Base-by-base conservation (phyloP, 2,888 invertebrate genomes). In the Zhengitettix transpicula region DNA sequence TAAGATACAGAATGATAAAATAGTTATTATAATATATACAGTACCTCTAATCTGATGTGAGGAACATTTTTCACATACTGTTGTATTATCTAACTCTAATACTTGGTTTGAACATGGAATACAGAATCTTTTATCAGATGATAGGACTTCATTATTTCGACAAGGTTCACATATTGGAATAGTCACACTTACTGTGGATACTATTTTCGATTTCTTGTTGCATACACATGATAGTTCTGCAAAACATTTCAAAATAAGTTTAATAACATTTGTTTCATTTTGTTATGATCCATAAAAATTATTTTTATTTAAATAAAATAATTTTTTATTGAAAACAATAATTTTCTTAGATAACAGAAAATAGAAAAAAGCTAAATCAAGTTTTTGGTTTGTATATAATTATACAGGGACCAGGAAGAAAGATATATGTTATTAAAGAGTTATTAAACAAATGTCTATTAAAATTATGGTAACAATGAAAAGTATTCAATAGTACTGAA, bases 141-240 rank as follows among this genome's bases (percentile, higher is more conserved):
- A 72, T 16, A 71, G 68, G 12, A 70, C 65, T 62, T 69, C 67
- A 59, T 71, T 67, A 40, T 62, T 61, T 57, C 64, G 67, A 63
- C 75, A 75, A 17, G 44, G 59, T 58, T 67, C 66, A 63, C 75
- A 75, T 54, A 60, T 57, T 15, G 64, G 62, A 56, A 64, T 61
- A 28, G 59, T 59, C 17, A 58, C 60, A n/a, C 42, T 17, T 10
- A n/a, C 56, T n/a, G 52, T 15, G 2, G 55, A 52, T 53, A 69
- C 60, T 57, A 66, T 68, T 65, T 66, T 71, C 62, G 73, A 74
- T 54, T 67, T 66, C 55, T 67, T 65, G 58, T 75, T 70, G 64
- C 80, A 80, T 58, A 69, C 66, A 64, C 80, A 80, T 15, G 69
- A 66, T 59, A 76, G 68, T 62, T 71, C 80, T 80, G 52, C 61